Evolutionary conservation across 1,140 invertebrate species (phyloP), one percentile per base, ranked within the genome.

Genomic region (Myzus persicae): DNA sequence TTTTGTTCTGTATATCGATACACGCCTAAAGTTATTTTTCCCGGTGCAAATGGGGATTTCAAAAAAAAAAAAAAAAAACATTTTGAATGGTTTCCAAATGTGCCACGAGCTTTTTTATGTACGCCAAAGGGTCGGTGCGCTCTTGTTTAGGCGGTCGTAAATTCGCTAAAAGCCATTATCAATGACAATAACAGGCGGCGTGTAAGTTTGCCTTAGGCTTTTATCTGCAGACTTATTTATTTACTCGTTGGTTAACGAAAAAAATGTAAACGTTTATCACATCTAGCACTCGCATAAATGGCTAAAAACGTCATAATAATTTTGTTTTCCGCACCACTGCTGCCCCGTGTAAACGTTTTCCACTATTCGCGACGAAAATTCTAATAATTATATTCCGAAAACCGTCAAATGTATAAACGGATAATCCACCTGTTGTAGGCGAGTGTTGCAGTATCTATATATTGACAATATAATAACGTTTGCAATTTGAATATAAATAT

Each of bases 21-120:
- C 48, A 51, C 36, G 88, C 48, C 88, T 54, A 89, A 38, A 89
- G n/a, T 89, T 89, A 89, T 89, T 51, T 51, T 26, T 89, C 38
- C 89, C 89, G 51, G 40, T 90, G 54, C 38, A 90, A 90, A 90
- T 67, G 40, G 51, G 89, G 26, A 31, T 67, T 90, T 40, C 22
- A 91, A 91, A 91, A 89, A 54, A 54, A 90, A 40, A 90, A n/a
- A 59, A 82, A 81, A 59, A 82, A 81, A 31, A 46, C 44, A 38
- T 92, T 93, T 93, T 93, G 91, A 93, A 93, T 48, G 76, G n/a
- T 84, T 93, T 93, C 91, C 81, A 93, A 93, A 93, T 93, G 11
- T 6, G 81, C 91, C 81, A 40, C 24, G 81, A 93, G 46, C 67
- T 84, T 84, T 54, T 82, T 93, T 81, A 51, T 92, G 36, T 82